Evolutionary conservation across 2,888 invertebrate genomes (phyloP).

Genomic region (Agapostemon virescens): DNA sequence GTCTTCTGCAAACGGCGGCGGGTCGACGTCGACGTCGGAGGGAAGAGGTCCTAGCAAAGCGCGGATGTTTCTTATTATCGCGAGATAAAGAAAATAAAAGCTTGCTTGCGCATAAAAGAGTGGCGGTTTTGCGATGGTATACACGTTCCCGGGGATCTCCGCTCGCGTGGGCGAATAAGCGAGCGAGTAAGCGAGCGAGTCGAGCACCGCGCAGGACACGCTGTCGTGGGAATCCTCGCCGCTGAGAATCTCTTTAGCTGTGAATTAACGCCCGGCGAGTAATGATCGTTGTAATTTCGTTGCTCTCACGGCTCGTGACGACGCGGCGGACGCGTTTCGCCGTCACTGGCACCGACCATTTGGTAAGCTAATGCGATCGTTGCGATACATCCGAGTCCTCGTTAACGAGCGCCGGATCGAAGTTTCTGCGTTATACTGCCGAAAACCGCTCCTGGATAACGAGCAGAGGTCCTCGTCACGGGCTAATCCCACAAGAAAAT

Average conservation of each 20-base stretch:
- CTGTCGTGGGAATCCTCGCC: conserved; percentile 61
- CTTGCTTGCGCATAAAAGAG: conserved; percentile 34
- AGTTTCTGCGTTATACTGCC: conserved; percentile 2
- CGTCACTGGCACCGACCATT: conserved; percentile 53
- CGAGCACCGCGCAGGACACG: conserved; percentile 42
- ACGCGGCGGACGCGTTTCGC: conserved; percentile 36
- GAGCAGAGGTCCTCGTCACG: conserved; percentile 5
- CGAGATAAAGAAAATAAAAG: conserved; percentile 41
- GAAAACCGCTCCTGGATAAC: not conserved
- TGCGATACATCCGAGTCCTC: conserved; percentile 38
- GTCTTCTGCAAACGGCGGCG: not conserved
- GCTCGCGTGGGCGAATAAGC: conserved; percentile 47
- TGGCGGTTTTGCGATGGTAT: conserved; percentile 9
- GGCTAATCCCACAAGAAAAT: conserved; percentile 12
- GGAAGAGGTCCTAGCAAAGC: not conserved
- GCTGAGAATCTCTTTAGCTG: conserved; percentile 63
- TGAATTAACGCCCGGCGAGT: conserved; percentile 62
- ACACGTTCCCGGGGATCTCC: conserved; percentile 27
- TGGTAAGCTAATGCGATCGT: conserved; percentile 62
- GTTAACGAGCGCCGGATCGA: conserved; percentile 50
- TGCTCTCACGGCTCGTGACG: conserved; percentile 60
- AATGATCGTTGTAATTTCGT: conserved; percentile 65
- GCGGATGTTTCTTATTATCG: conserved; percentile 40
- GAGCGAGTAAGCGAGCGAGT: not conserved
- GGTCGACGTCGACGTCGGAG: not conserved